phyloP scores from a whole-genome alignment of 1,140 invertebrate species.

The Wiebesia pumilae region DNA sequence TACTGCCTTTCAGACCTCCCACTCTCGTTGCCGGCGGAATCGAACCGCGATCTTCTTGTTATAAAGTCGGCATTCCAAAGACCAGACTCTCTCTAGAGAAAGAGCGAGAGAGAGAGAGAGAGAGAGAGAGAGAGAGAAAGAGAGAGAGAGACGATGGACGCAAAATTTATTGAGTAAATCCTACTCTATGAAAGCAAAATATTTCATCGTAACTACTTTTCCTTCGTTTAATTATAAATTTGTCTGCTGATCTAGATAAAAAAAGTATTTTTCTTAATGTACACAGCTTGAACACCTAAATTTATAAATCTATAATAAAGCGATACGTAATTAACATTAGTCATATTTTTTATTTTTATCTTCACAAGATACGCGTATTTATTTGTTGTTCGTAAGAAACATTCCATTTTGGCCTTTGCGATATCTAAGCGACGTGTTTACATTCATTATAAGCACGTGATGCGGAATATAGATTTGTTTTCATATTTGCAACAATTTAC shows the following conservation, averaged over 20 bases:
- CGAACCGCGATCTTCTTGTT: conserved; percentile 53
- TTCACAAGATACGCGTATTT: neutral
- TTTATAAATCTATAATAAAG: neutral
- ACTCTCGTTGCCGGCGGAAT: conserved; percentile 36
- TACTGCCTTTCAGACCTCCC: conserved; percentile 45
- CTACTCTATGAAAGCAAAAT: neutral
- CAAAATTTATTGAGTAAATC: neutral
- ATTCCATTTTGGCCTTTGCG: no score
- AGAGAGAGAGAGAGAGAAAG: conserved; percentile 7
- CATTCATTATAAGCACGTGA: no score
- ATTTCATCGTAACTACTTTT: neutral
- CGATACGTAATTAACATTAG: neutral
- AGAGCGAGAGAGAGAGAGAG: neutral
- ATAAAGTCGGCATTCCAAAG: conserved; percentile 59
- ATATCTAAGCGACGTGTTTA: no score
- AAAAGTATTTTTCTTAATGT: neutral
- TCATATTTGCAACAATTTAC: no score
- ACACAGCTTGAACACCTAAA: neutral
- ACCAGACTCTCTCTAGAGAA: conserved; percentile 47
- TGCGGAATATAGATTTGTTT: no score
- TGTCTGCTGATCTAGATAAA: neutral
- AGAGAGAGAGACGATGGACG: neutral
- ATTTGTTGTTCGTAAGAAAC: neutral
- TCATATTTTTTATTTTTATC: neutral
- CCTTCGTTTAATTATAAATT: neutral